Base-by-base conservation (phyloP, 2,113 vertebrate species). In the Syrrhaptes paradoxus region DNA sequence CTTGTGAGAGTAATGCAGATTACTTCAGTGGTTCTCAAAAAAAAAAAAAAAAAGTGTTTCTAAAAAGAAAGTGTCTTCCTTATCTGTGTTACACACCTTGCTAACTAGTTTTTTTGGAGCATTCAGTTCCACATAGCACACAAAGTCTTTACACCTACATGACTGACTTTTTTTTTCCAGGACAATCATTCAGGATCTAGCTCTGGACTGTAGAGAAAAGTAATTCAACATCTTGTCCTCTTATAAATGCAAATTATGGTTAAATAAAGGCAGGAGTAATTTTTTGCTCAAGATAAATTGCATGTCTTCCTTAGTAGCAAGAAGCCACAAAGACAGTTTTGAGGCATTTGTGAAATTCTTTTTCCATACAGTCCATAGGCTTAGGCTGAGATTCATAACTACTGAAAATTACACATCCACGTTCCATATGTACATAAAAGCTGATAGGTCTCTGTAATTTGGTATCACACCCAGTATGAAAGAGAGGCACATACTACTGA, bases 1-100 rank as follows among this genome's bases (percentile, higher is more conserved):
- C 81, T 82, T 87, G 73, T 72, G 81, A 94, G 68, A 63, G 43
- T 54, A 94, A 91, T 87, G 71, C 70, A 95, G 95, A 89, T 94
- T 74, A 85, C 34, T 62, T 81, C 34, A 71, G 2, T 48, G 19
- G 10, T 58, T 59, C 41, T 67, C 68, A 10, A 10, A 19, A 46
- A 68, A 84, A 36, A 36, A 36, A 36, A 61, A 29, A 76, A 61
- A 29, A 73, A 26, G 4, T 15, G 8, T 75, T 89, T 79, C 52
- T 68, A 29, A 51, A 70, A 85, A 21, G 25, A 71, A 21, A 43
- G 17, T 43, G 16, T 48, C 48, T 85, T 78, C 52, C 29, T 55
- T 81, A 74, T 48, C 77, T 81, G 36, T 62, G 6, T 63, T 70
- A 41, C 34, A 43, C 48, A 78, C 43, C 28, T 81, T 87, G 57